Percentiles rank a stretch among this genome's conserved stretches.
Evolutionary conservation across 2,797 vertebrate genomes (phyloP).

Genomic region (Jordanella pulchra): DNA sequence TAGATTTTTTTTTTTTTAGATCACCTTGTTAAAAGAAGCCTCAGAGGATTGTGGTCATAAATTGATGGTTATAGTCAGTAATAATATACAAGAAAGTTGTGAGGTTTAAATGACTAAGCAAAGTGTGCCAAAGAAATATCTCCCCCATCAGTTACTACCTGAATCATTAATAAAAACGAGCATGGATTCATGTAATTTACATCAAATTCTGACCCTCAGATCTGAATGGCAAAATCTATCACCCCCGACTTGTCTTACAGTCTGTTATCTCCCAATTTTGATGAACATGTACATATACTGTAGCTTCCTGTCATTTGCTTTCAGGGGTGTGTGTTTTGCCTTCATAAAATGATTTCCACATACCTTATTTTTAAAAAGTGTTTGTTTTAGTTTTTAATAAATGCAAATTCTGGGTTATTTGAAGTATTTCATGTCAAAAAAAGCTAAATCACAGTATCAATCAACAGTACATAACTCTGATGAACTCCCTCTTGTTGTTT

Average conservation of each 20-base stretch:
- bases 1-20: neutral
- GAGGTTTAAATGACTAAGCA: neutral
- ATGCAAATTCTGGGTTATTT: neutral
- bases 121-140: neutral
- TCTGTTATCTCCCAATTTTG: too few relatives aligned
- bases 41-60: neutral
- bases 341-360: neutral
- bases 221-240: neutral
- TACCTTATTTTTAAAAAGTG: neutral
- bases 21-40: neutral
- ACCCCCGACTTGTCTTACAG: too few relatives aligned
- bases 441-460: neutral
- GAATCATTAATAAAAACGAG: too few relatives aligned
- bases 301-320: neutral
- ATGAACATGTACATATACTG: neutral
- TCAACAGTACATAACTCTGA: neutral
- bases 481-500: conserved; percentile 18
- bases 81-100: neutral
- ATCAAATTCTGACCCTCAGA: neutral
- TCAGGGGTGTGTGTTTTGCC: neutral
- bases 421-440: neutral
- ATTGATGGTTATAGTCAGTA: neutral
- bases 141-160: neutral
- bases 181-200: neutral
- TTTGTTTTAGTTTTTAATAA: neutral